Base-by-base conservation (phyloP, 2,888 invertebrate genomes). In the Xanthia togata region DNA sequence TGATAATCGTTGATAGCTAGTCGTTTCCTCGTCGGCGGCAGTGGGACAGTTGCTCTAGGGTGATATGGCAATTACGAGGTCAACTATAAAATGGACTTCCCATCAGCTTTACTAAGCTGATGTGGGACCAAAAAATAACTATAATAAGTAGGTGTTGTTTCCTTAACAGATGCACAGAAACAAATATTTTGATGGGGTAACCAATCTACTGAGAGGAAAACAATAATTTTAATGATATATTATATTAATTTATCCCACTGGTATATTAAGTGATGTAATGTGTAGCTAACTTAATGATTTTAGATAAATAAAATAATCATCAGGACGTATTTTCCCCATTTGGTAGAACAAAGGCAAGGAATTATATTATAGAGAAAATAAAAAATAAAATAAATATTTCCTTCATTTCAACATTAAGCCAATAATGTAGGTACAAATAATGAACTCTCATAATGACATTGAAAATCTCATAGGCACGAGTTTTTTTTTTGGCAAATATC, bases 251-350 rank as follows among this genome's bases (percentile, higher is more conserved):
- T 70, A 70, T 69, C 47, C 59, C 26, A 67, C 2, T 53, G 81
- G 85, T 64, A 65, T 69, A 83, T 81, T 84, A 35, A 55, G 2
- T 81, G 84, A 81, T 81, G 80, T 81, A 59, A 79, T 78, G 20
- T 64, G 20, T 57, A 17, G 9, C 14, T 59, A 26, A 6, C 0
- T 47, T 69, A 26, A 47, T 38, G 3, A 31, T 62, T 73, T 50
- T 53, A 78, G 31, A 47, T 38, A 20, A 59, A 71, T 47, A 14
- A 47, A 47, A 31, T 57, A 78, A 26, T 26, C 11, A 14, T 9
- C 9, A 38, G 35, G 0, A 0, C 11, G 38, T 17, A 26, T 70
- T 38, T 60, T 76, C 20, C 38, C 47, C 14, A 23, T 47, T 64
- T 38, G 14, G 4, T 35, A 44, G 4, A 35, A 35, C n/a, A 73